phyloP scores from a whole-genome alignment of 2,113 vertebrate species.

The Tragelaphus scriptus region DNA sequence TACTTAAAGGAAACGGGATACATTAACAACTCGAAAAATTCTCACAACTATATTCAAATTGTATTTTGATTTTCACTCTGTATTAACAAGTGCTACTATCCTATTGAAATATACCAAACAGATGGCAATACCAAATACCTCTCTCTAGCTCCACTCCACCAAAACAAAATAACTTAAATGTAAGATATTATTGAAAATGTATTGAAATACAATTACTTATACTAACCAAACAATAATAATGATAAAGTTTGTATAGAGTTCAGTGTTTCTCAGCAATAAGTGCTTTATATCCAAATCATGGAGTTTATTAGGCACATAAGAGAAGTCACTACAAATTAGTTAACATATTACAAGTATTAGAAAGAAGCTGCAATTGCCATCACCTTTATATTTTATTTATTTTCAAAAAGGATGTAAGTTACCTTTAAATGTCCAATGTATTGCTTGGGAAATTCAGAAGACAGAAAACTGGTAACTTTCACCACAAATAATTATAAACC shows the following conservation, averaged over 20 bases:
- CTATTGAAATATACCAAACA: neutral
- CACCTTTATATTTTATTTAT: conserved; percentile 8
- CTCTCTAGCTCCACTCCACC: neutral
- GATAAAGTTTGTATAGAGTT: neutral
- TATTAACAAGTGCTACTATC: neutral
- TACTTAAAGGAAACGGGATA: neutral
- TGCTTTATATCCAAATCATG: neutral
- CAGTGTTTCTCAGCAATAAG: neutral
- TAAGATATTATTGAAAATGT: neutral
- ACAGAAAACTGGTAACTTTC: neutral
- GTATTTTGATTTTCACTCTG: neutral
- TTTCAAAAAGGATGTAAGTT: neutral
- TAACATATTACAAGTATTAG: neutral
- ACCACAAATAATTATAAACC: neutral
- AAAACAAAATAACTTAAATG: neutral
- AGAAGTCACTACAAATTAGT: neutral
- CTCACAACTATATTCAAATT: neutral
- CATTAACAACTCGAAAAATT: neutral
- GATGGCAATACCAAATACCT: neutral
- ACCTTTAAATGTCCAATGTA: neutral
- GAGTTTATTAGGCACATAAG: neutral
- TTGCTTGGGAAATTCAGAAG: neutral
- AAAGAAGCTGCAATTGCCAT: neutral
- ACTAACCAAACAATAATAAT: neutral
- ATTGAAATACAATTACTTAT: neutral